Conservation (phyloP, 2,797 vertebrate species). For the Graptemys geographica region DNA sequence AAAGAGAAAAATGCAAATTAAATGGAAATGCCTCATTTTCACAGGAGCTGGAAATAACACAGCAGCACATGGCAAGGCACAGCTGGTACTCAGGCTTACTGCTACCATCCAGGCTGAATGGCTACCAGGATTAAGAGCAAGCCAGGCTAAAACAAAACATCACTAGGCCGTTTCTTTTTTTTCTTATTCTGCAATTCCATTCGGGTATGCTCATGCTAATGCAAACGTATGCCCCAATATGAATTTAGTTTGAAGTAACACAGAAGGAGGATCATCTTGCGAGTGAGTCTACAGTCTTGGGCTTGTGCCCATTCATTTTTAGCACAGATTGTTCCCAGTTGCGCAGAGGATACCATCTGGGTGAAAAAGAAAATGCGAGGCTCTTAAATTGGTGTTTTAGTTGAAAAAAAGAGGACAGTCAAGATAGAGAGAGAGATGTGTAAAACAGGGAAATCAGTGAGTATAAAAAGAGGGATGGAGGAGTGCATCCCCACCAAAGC, state of each 20-base stretch:
- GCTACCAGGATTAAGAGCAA: conserved; percentile 49
- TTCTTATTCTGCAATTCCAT: conserved; percentile 14
- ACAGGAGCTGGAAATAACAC: conserved; percentile 43
- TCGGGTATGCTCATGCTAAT: not conserved
- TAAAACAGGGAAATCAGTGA: conserved; percentile 36
- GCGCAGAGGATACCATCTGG: conserved; percentile 29
- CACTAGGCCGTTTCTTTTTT: conserved; percentile 33
- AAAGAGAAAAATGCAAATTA: conserved; percentile 56
- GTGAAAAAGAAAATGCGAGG: conserved; percentile 32
- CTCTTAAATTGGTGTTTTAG: conserved; percentile 59
- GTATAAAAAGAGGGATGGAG: not conserved
- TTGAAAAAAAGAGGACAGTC: conserved; percentile 22
- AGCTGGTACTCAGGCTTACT: conserved; percentile 59
- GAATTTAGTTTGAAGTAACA: not conserved
- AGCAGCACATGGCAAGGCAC: conserved; percentile 34
- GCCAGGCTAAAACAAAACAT: conserved; percentile 44
- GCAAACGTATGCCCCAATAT: not conserved
- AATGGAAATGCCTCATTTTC: conserved; percentile 68
- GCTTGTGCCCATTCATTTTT: not conserved
- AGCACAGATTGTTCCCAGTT: conserved; percentile 35
- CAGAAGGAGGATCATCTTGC: conserved; percentile 30
- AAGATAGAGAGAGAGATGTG: not conserved
- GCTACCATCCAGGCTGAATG: conserved; percentile 64
- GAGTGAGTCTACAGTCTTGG: not conserved
- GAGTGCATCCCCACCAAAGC: not conserved